Percentiles rank a stretch among this genome's conserved stretches.
These are phyloP conservation scores for Drosophila aldrichi DNA, from an alignment of 2,888 invertebrate genomes.

Conservation along the genomic window DNA sequence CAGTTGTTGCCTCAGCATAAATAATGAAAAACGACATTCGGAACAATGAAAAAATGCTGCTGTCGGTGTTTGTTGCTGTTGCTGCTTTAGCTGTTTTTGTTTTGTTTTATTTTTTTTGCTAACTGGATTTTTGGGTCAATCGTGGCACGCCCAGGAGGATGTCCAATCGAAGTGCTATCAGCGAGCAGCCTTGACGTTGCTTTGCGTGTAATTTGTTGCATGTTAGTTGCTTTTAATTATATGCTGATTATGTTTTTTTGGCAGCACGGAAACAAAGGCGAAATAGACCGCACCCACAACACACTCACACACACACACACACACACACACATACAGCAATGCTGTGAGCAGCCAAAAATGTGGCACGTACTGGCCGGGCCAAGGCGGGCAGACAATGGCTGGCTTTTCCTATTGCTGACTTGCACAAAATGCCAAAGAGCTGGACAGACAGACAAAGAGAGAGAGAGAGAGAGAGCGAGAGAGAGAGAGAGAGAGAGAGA, in stretches of 20 bases:
- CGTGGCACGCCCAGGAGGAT: constrained; percentile 45
- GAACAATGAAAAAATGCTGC: constrained; percentile 18
- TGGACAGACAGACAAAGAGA: constrained; percentile 9
- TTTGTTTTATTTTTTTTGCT: constrained; percentile 17
- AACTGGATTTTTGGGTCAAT: constrained; percentile 64
- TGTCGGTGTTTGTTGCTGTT: not conserved
- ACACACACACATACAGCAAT: constrained; percentile 16
- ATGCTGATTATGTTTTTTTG: constrained; percentile 72
- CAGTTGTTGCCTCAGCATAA: constrained; percentile 48
- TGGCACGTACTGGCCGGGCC: constrained; percentile 66
- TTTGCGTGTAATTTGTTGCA: constrained; percentile 79
- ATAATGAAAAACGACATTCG: constrained; percentile 23
- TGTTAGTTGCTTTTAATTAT: constrained; percentile 78
- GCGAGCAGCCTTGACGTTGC: constrained; percentile 53
- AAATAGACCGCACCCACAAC: constrained; percentile 29
- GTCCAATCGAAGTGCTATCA: constrained; percentile 33
- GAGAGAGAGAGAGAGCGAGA: not conserved
- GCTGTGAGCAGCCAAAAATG: constrained; percentile 66
- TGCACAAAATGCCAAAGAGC: constrained; percentile 64
- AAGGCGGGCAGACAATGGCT: constrained; percentile 59
- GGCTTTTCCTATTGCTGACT: constrained; percentile 63
- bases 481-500: not conserved
- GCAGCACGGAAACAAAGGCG: constrained; percentile 24
- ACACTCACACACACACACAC: not conserved
- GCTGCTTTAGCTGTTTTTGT: not conserved